Conservation (phyloP, 1,140 invertebrate genomes). For the Lepeophtheirus salmonis region DNA sequence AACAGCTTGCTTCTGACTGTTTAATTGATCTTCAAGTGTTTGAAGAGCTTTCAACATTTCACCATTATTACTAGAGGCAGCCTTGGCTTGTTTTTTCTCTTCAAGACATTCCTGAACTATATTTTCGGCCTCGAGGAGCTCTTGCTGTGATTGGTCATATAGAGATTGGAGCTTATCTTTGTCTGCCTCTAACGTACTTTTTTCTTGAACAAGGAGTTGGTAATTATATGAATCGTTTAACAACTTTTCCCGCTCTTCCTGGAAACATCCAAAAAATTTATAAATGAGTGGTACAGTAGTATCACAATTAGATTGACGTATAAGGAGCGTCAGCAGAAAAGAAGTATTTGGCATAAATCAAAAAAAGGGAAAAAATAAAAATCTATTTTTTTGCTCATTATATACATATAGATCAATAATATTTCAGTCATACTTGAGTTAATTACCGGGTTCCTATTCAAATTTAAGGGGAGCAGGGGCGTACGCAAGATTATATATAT, state of each 20-base stretch:
- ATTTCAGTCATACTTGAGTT: no score
- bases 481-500: no score
- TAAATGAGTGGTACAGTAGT: background rate
- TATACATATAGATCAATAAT: no score
- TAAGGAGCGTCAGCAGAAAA: no score
- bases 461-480: no score
- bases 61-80: background rate
- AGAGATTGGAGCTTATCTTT: background rate
- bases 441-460: no score
- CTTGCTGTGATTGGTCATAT: constrained; percentile 9
- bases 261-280: background rate
- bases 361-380: no score
- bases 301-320: no score
- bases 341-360: no score
- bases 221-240: background rate
- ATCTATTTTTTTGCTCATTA: no score
- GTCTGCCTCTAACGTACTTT: background rate
- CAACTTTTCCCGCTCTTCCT: background rate
- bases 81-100: constrained; percentile 5
- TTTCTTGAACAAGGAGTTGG: background rate
- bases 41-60: constrained; percentile 1
- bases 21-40: background rate
- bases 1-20: constrained; percentile 7
- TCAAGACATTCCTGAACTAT: constrained; percentile 14
- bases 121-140: constrained; percentile 1